These are phyloP conservation scores for Sakesphorus luctuosus DNA, from an alignment of 2,113 vertebrate genomes.

Conservation along the genomic window DNA sequence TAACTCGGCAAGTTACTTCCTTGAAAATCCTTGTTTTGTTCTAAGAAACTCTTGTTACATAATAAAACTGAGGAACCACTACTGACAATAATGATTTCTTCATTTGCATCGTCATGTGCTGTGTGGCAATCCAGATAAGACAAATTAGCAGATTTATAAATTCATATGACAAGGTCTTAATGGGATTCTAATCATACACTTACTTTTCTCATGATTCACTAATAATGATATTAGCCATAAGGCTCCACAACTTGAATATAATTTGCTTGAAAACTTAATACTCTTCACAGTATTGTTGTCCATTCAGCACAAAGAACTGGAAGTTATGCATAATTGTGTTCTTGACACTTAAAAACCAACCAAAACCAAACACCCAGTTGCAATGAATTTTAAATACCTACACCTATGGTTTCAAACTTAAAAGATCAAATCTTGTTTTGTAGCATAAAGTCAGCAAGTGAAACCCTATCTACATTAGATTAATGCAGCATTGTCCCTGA, in stretches of 20 bases:
- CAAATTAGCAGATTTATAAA: neutral
- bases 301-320: neutral
- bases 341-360: neutral
- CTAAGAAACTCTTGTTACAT: neutral
- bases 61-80: neutral
- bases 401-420: neutral
- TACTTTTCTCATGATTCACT: neutral
- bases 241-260: neutral
- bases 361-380: neutral
- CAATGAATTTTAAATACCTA: neutral
- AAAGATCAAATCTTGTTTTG: neutral
- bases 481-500: neutral
- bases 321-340: neutral
- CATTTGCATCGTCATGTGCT: neutral
- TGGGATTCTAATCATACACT: neutral
- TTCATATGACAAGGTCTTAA: neutral
- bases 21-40: neutral
- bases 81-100: neutral
- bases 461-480: neutral
- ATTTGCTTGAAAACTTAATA: neutral
- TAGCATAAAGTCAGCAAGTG: neutral
- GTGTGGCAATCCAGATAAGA: neutral
- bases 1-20: neutral
- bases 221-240: neutral
- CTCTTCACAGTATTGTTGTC: neutral